Conservation (phyloP, 1,140 invertebrate genomes). For the Panonychus citri region DNA sequence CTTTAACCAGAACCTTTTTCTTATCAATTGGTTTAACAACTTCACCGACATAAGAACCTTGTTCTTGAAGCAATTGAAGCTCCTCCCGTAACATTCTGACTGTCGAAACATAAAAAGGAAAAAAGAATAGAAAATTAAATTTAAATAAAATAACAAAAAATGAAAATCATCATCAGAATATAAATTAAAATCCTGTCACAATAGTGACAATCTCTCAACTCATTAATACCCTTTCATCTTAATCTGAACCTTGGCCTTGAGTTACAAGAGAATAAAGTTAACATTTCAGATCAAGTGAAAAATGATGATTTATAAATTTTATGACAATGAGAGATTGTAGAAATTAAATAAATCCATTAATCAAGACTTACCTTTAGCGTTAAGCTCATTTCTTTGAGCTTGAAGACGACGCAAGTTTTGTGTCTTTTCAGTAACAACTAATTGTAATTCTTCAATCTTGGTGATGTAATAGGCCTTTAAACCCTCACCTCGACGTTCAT, state of each 20-base stretch:
- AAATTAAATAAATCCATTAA: neutral
- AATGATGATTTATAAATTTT: too few species aligned
- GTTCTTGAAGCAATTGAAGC: slow-evolving; percentile 88
- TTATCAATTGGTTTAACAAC: slow-evolving; percentile 99
- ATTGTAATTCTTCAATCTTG: slow-evolving; percentile 86
- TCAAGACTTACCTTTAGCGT: slow-evolving; percentile 63
- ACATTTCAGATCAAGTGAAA: too few species aligned
- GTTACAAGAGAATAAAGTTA: too few species aligned
- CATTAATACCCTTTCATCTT: too few species aligned
- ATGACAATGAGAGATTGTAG: too few species aligned
- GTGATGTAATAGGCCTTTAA: slow-evolving; percentile 80
- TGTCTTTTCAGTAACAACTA: slow-evolving; percentile 86
- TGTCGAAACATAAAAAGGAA: slow-evolving; percentile 21
- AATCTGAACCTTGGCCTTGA: too few species aligned
- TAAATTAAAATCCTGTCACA: too few species aligned
- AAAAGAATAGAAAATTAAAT: slow-evolving; percentile 2
- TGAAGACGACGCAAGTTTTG: slow-evolving; percentile 90
- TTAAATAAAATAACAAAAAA: neutral
- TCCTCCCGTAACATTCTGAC: slow-evolving; percentile 95
- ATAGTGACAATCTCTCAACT: too few species aligned
- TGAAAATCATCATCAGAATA: too few species aligned
- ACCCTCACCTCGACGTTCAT: slow-evolving; percentile 36
- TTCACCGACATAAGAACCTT: slow-evolving; percentile 98
- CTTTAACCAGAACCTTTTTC: slow-evolving; percentile 97
- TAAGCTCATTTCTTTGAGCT: slow-evolving; percentile 96